Percentiles rank a stretch among this genome's conserved stretches.
phyloP scores from a whole-genome alignment of 2,797 vertebrate species.

The Megaceryle alcyon region DNA sequence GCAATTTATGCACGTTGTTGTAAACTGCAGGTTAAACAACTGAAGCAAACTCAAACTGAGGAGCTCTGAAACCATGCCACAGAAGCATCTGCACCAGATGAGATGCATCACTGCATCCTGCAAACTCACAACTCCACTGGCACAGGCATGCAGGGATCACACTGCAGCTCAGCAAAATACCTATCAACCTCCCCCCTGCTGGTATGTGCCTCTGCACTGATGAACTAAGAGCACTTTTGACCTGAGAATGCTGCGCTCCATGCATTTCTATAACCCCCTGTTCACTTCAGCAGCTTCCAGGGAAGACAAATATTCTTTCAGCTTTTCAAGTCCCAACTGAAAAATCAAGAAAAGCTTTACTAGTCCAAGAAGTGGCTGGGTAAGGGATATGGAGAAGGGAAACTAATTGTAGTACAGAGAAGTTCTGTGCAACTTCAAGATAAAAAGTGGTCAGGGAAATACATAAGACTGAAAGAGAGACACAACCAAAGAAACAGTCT shows the following conservation, averaged over 20 bases:
- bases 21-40: not conserved
- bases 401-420: not conserved
- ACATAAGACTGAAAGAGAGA: not conserved
- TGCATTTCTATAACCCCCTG: not conserved
- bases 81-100: not conserved
- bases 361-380: not conserved
- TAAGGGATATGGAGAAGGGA: not conserved
- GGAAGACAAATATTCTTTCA: not conserved
- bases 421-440: not conserved
- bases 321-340: not conserved
- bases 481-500: not conserved
- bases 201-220: rapidly evolving
- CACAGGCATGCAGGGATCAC: rapidly evolving
- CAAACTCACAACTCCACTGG: not conserved
- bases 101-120: not conserved
- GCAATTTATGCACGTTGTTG: not conserved
- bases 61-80: not conserved
- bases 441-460: not conserved
- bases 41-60: not conserved
- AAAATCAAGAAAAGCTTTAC: not conserved
- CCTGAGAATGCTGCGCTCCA: rapidly evolving
- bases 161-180: not conserved
- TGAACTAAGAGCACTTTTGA: not conserved
- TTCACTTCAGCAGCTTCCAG: not conserved
- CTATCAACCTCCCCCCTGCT: not conserved